Evolutionary conservation across 2,797 vertebrate species (phyloP).

Genomic region (Molossus alvarezi): DNA sequence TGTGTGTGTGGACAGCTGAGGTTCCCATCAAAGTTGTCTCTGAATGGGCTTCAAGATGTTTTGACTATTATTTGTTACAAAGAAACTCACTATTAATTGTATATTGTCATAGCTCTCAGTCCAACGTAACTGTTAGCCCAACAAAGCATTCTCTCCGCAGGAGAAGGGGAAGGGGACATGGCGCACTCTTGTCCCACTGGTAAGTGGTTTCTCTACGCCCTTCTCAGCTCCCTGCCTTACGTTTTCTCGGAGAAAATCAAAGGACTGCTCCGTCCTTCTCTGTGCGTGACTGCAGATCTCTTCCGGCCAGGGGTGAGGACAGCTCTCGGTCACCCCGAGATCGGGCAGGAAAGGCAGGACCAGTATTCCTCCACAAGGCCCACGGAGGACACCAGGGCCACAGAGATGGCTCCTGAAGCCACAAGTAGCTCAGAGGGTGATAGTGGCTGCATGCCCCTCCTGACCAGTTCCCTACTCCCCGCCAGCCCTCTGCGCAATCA

Average conservation of each 20-base stretch:
- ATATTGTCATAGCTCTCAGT: conserved; percentile 85
- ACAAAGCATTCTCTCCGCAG: conserved; percentile 76
- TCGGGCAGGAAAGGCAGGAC: neutral
- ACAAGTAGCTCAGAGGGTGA: neutral
- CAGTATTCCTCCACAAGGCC: neutral
- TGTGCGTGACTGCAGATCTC: fast-evolving
- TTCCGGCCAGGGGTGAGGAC: neutral
- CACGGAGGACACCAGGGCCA: neutral
- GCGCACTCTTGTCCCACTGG: neutral
- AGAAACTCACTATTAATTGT: conserved; percentile 87
- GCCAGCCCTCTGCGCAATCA: neutral
- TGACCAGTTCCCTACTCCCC: neutral
- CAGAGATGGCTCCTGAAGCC: neutral
- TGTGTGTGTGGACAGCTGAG: conserved; percentile 82
- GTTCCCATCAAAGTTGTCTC: conserved; percentile 85
- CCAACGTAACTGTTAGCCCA: conserved; percentile 81
- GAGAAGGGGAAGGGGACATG: conserved; percentile 47
- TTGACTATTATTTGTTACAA: conserved; percentile 89
- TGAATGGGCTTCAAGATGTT: conserved; percentile 90
- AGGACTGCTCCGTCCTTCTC: neutral
- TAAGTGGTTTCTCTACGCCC: conserved; percentile 13
- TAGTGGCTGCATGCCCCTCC: neutral
- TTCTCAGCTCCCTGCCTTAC: neutral
- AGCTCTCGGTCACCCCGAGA: neutral
- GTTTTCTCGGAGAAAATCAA: conserved; percentile 60